Evolutionary conservation across 2,113 vertebrate genomes (phyloP).

Genomic region (Ginglymostoma cirratum): DNA sequence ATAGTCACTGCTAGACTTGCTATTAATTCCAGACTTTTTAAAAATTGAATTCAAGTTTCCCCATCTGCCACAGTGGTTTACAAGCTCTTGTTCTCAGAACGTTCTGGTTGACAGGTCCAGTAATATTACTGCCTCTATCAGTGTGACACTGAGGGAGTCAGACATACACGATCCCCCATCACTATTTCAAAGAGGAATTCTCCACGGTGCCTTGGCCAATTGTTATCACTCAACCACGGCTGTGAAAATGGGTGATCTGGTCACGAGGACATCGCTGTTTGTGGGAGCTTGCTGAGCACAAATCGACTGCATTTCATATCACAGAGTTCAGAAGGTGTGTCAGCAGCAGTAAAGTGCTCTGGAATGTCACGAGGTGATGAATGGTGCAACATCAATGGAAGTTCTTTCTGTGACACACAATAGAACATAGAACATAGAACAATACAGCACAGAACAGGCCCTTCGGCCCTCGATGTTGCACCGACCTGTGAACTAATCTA

Average conservation of each 20-base stretch:
- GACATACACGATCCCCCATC: not conserved
- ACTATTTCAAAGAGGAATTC: not conserved
- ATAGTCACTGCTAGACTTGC: too few relatives aligned
- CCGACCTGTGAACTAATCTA: too few relatives aligned
- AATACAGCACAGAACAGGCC: too few relatives aligned
- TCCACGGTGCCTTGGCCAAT: not conserved
- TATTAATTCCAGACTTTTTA: too few relatives aligned
- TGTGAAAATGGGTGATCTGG: not conserved
- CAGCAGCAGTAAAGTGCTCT: not conserved
- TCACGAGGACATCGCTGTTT: not conserved
- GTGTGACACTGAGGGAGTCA: not conserved
- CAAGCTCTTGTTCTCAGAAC: too few relatives aligned
- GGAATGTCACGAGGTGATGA: not conserved
- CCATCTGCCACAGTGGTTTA: too few relatives aligned
- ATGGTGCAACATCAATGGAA: not conserved
- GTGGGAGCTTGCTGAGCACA: not conserved
- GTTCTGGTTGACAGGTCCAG: too few relatives aligned
- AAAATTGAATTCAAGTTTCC: too few relatives aligned
- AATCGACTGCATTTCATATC: not conserved
- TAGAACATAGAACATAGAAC: too few relatives aligned
- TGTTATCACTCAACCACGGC: not conserved
- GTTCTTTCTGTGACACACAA: not conserved
- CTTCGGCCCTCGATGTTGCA: too few relatives aligned
- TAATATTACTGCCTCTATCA: too few relatives aligned
- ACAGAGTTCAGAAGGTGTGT: not conserved